Evolutionary conservation across 1,140 invertebrate genomes (phyloP).

Genomic region (Drosophila subpulchrella): DNA sequence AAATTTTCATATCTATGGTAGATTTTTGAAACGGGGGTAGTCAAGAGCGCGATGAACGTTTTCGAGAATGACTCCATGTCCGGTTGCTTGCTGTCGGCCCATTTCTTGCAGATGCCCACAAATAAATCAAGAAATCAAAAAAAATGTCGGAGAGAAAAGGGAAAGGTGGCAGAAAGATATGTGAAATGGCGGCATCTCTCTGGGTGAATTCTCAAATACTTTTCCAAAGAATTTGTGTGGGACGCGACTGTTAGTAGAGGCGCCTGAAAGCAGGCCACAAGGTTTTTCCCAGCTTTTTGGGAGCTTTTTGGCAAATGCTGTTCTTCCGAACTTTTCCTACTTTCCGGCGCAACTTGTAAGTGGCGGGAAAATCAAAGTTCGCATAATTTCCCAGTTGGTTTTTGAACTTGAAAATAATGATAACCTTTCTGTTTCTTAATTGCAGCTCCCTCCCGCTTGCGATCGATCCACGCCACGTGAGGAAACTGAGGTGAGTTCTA

Average conservation of each 20-base stretch:
- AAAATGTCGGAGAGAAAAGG: background rate
- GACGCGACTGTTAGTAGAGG: background rate
- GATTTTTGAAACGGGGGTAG: too few species aligned
- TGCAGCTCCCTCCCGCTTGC: background rate
- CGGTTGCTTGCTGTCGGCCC: background rate
- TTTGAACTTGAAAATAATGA: background rate
- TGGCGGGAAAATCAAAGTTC: background rate
- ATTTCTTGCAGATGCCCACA: constrained; percentile 3
- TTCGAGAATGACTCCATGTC: background rate
- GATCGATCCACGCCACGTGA: background rate
- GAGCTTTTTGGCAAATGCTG: background rate
- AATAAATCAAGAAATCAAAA: constrained; percentile 18
- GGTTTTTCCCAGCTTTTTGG: background rate
- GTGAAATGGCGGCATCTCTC: background rate
- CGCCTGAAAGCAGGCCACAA: constrained; percentile 6
- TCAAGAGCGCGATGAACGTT: background rate
- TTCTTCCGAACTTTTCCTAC: background rate
- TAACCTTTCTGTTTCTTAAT: background rate
- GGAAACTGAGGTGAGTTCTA: constrained; percentile 9
- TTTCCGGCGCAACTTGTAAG: background rate
- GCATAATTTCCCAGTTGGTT: background rate
- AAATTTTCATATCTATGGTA: too few species aligned
- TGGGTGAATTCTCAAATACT: background rate
- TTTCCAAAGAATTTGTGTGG: background rate
- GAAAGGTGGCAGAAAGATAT: background rate